These are phyloP conservation scores for Stratiolaelaps scimitus DNA, from an alignment of 1,140 invertebrate species.

Conservation along the genomic window DNA sequence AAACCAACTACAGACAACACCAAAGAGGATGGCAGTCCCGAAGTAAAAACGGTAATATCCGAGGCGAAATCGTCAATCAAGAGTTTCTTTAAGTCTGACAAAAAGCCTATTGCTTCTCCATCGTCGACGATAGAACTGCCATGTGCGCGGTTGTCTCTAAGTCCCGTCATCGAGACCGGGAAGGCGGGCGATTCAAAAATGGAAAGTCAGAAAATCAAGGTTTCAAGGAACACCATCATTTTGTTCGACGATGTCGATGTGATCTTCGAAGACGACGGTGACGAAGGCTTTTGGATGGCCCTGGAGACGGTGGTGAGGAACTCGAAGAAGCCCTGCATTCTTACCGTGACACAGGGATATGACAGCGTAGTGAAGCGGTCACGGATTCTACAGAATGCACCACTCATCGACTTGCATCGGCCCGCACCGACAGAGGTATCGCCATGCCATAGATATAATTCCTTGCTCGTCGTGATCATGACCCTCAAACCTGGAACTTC, in stretches of 20 bases:
- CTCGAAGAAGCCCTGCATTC: conserved; percentile 16
- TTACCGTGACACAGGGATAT: conserved; percentile 3
- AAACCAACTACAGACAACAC: neutral
- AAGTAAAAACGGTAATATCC: no score
- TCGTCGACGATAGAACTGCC: no score
- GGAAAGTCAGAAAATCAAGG: neutral
- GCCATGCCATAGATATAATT: no score
- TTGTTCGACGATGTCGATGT: conserved; percentile 22
- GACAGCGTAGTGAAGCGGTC: conserved; percentile 8
- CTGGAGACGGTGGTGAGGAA: conserved; percentile 20
- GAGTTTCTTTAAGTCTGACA: neutral
- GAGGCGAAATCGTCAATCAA: conserved; percentile 8
- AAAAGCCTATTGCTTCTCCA: neutral
- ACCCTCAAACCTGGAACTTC: no score
- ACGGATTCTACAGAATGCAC: conserved; percentile 10
- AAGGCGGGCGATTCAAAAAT: no score
- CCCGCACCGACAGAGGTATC: neutral
- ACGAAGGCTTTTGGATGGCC: conserved; percentile 27
- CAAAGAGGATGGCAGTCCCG: neutral
- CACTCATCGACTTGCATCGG: neutral
- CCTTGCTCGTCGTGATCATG: no score
- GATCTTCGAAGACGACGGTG: conserved; percentile 26
- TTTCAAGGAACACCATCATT: conserved; percentile 2
- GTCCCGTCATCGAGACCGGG: neutral
- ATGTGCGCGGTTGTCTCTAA: neutral